Percentiles rank a stretch among this genome's conserved stretches.
Conservation (phyloP, 2,888 invertebrate genomes). For the Protula sp. region DNA sequence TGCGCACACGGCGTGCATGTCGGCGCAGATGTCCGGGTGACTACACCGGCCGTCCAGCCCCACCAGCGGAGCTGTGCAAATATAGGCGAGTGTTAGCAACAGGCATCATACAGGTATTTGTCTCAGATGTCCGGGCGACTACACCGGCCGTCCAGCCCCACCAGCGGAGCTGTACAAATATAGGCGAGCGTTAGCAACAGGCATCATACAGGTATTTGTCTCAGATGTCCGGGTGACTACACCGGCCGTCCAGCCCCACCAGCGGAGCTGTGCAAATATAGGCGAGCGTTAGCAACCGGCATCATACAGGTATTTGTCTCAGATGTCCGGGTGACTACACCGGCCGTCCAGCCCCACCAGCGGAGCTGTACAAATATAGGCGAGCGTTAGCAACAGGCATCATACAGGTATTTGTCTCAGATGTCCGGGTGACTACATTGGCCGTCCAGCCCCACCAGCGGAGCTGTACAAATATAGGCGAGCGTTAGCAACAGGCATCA, state of each 20-base stretch:
- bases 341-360: not conserved
- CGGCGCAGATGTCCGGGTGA: slow-evolving; percentile 8
- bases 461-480: not conserved
- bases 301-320: no score
- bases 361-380: not conserved
- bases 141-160: not conserved
- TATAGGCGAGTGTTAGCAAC: no score
- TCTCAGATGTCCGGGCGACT: slow-evolving; percentile 5
- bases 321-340: slow-evolving; percentile 1
- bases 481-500: no score
- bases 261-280: not conserved
- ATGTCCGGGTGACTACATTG: not conserved
- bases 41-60: not conserved
- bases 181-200: no score
- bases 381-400: no score
- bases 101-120: no score
- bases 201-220: no score
- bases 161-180: not conserved
- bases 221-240: slow-evolving; percentile 3
- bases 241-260: not conserved
- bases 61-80: not conserved
- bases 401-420: no score
- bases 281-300: no score
- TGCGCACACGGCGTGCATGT: slow-evolving; percentile 14
- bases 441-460: not conserved